Base-by-base conservation (phyloP, 2,113 vertebrate genomes). In the Microcebus lehilahytsara region DNA sequence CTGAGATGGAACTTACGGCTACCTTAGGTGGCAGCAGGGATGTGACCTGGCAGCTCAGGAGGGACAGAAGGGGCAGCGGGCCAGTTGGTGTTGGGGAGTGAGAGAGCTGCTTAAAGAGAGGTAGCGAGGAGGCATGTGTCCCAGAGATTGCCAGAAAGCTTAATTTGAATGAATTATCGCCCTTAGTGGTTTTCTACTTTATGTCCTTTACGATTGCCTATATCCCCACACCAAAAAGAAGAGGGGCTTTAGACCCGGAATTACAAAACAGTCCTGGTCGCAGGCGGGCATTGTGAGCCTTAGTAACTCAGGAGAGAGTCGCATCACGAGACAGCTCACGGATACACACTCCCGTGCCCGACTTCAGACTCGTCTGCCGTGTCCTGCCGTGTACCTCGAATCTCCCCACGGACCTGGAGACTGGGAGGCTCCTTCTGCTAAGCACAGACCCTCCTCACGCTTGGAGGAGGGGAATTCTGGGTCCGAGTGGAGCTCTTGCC, bases 341-440 rank as follows among this genome's bases (percentile, higher is more conserved):
- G 34, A 49, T 22, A 11, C 2, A 17, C 6, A 4, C 23, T 40
- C 6, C 23, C 27, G 5, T 17, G 27, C 69, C 20, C 30, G n/a
- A 30, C 7, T 83, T 1, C 3, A 11, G 10, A 1, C 16, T 51
- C n/a, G 0, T 53, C 32, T 9, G 40, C 42, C 0, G 4, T 66
- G 9, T 72, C 14, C 23, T 32, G 46, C 34, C 25, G 23, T 11
- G 19, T 32, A 60, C 34, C 11, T 53, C 40, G 32, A 23, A 27
- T 69, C 53, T 79, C 17, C 19, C 4, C 13, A 16, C 2, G 9
- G 1, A 6, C 27, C 20, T 27, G 34, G n/a, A 7, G 25, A 20
- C 58, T 22, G 4, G 2, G 11, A 9, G 13, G 16, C 7, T 53
- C 4, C 42, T 74, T 84, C 42, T 64, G 3, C 32, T 40, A 14